Evolutionary conservation across 2,797 vertebrate genomes (phyloP).

Genomic region (Pristis pectinata): DNA sequence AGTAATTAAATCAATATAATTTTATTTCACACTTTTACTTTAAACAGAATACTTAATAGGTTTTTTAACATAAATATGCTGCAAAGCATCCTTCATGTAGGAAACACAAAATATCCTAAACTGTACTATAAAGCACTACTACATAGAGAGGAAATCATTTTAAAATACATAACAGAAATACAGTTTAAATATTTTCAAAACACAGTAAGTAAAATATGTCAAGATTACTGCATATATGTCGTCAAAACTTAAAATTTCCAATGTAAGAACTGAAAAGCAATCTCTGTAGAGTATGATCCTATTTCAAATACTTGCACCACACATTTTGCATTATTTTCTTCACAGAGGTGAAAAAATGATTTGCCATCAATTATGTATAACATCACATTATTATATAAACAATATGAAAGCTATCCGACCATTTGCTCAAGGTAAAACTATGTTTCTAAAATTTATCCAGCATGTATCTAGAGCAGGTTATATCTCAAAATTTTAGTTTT

Average conservation of each 20-base stretch:
- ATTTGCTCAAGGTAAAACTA: constrained; percentile 3
- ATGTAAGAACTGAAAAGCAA: not conserved
- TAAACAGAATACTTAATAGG: not conserved
- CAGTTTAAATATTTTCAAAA: not conserved
- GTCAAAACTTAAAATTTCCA: not conserved
- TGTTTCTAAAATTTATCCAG: not conserved
- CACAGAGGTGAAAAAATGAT: not conserved
- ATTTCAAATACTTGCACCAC: not conserved
- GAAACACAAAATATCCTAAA: not conserved
- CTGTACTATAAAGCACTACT: not conserved
- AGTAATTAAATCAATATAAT: not conserved
- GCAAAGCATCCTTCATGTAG: not conserved
- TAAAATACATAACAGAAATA: not conserved
- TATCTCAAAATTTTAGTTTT: not conserved
- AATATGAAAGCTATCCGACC: not conserved
- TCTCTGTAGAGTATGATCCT: not conserved
- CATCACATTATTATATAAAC: not conserved
- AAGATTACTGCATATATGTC: not conserved
- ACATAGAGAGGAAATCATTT: not conserved
- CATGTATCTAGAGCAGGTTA: not conserved
- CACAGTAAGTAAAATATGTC: not conserved
- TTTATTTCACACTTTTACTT: not conserved
- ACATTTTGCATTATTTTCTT: not conserved
- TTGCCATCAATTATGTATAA: not conserved
- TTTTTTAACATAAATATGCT: not conserved